These are phyloP conservation scores for Pristionchus entomophagus DNA, from an alignment of 2,888 invertebrate genomes.

Conservation along the genomic window DNA sequence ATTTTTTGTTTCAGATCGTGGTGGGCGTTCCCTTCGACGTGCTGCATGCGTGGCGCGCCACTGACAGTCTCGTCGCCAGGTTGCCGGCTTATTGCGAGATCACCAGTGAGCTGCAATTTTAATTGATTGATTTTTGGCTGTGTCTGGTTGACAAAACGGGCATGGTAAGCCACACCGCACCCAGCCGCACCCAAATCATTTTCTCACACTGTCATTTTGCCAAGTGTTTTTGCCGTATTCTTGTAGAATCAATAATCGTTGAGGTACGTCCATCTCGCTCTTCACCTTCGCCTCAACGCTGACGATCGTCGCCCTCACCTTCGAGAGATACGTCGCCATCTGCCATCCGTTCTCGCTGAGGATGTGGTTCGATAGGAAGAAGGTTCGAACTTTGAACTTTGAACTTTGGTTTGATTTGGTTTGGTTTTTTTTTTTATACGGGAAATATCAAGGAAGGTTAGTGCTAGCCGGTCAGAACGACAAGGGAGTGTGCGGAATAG, in stretches of 20 bases:
- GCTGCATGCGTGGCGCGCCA: slow-evolving; percentile 68
- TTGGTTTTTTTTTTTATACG: too few relatives aligned
- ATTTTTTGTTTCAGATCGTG: slow-evolving; percentile 55
- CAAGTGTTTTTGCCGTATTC: too few relatives aligned
- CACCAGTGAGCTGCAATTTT: slow-evolving; percentile 61
- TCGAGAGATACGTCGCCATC: slow-evolving; percentile 73
- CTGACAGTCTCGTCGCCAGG: slow-evolving; percentile 54
- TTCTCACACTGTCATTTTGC: too few relatives aligned
- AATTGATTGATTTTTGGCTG: neutral
- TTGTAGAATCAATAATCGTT: slow-evolving; percentile 9
- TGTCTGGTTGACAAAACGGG: too few relatives aligned
- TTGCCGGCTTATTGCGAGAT: slow-evolving; percentile 69
- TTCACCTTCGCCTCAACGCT: slow-evolving; percentile 75
- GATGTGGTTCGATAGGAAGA: slow-evolving; percentile 52
- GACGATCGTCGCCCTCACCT: slow-evolving; percentile 70
- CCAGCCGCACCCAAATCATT: too few relatives aligned
- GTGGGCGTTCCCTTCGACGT: slow-evolving; percentile 74
- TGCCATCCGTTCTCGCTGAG: slow-evolving; percentile 71
- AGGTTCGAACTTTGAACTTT: too few relatives aligned
- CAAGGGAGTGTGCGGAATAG: too few relatives aligned
- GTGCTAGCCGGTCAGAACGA: too few relatives aligned
- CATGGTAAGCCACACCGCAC: too few relatives aligned
- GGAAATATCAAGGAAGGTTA: too few relatives aligned
- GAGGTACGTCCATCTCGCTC: slow-evolving; percentile 70
- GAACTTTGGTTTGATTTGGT: too few relatives aligned